phyloP scores from a whole-genome alignment of 2,113 vertebrate species.

The Poeciliopsis turrubarensis region DNA sequence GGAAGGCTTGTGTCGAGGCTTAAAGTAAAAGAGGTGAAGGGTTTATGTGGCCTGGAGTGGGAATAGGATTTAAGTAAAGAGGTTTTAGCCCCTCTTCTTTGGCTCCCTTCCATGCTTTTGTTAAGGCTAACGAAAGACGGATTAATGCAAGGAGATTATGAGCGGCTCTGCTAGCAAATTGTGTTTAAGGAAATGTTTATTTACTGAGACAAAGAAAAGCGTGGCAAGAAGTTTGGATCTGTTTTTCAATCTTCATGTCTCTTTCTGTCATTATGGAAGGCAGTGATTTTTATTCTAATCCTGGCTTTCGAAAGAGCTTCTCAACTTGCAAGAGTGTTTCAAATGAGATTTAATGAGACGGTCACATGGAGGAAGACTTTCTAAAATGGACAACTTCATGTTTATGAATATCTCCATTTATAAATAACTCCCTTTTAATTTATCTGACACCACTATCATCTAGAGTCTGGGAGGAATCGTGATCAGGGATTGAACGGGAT shows the following conservation, averaged over 20 bases:
- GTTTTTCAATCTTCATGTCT: slow-evolving; percentile 1
- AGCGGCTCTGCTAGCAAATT: slow-evolving; percentile 61
- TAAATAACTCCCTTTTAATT: not conserved
- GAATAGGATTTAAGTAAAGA: slow-evolving; percentile 83
- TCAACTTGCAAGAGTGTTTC: slow-evolving; percentile 4
- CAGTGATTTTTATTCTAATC: slow-evolving; percentile 33
- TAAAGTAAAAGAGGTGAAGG: slow-evolving; percentile 49
- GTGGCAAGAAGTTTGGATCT: slow-evolving; percentile 5
- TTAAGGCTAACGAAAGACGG: slow-evolving; percentile 66
- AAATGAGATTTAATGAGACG: not conserved
- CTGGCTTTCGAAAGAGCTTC: slow-evolving; percentile 9
- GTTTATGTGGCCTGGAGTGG: slow-evolving; percentile 57
- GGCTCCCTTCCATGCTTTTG: slow-evolving; percentile 73
- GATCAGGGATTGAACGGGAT: slow-evolving; percentile 52
- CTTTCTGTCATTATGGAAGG: slow-evolving; percentile 8
- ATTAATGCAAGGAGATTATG: slow-evolving; percentile 79
- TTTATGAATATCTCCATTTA: not conserved
- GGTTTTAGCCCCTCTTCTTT: slow-evolving; percentile 68
- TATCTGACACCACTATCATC: slow-evolving; percentile 1
- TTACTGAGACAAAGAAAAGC: slow-evolving; percentile 44
- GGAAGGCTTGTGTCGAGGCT: slow-evolving; percentile 59
- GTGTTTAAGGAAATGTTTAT: slow-evolving; percentile 67
- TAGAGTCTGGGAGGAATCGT: slow-evolving; percentile 11
- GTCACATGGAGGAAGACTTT: not conserved
- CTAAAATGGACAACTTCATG: not conserved